Conservation (phyloP, 2,113 vertebrate species). For the Grantiella picta region DNA sequence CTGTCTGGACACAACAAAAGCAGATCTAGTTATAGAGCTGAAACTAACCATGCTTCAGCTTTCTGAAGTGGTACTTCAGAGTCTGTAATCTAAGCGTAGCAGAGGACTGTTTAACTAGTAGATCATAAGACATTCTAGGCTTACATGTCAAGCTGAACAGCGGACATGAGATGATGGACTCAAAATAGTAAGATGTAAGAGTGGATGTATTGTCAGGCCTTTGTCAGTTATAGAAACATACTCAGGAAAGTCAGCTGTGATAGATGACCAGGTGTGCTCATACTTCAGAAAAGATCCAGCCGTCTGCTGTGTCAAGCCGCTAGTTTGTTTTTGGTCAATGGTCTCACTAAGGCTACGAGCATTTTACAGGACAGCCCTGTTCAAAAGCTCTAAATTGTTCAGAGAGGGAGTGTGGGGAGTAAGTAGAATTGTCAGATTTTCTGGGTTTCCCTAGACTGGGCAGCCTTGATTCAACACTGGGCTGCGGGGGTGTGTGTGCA, state of each 20-base stretch:
- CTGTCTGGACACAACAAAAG: not conserved
- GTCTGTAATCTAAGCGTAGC: not conserved
- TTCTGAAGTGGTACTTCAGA: not conserved
- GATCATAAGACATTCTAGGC: not conserved
- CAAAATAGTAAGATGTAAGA: not conserved
- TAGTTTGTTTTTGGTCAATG: not conserved
- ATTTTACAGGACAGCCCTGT: not conserved
- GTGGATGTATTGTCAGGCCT: not conserved
- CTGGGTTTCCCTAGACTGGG: not conserved
- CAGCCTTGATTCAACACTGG: not conserved
- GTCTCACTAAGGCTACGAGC: not conserved
- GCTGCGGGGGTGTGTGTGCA: rapidly evolving
- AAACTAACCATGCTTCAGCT: not conserved
- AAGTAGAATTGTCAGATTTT: not conserved
- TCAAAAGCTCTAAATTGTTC: not conserved
- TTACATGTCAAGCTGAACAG: not conserved
- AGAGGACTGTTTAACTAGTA: not conserved
- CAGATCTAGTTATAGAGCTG: not conserved
- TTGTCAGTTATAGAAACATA: not conserved
- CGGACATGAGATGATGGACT: not conserved
- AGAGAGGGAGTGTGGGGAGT: not conserved
- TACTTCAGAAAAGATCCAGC: not conserved
- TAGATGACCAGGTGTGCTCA: not conserved
- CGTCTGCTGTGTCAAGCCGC: not conserved
- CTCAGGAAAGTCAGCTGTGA: not conserved